Percentiles rank a stretch among this genome's conserved stretches.
These are phyloP conservation scores for Anableps anableps DNA, from an alignment of 2,797 vertebrate species.

Conservation along the genomic window DNA sequence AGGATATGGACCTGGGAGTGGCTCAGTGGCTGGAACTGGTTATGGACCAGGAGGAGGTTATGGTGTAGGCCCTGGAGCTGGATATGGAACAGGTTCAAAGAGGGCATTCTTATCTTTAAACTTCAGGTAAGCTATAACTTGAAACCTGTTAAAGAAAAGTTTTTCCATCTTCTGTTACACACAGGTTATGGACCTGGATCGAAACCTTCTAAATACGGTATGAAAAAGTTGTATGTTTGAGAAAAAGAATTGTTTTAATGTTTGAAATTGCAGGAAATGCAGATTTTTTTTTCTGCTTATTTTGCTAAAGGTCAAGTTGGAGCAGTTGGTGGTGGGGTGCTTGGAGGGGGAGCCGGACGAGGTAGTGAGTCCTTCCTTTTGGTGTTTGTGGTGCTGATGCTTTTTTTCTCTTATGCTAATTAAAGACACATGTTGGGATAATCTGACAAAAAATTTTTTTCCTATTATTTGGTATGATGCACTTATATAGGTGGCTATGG, in stretches of 20 bases:
- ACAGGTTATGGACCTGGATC: constrained; percentile 74
- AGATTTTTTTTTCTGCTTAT: constrained; percentile 11
- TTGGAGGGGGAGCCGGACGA: constrained; percentile 59
- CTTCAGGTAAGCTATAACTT: neutral
- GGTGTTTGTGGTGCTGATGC: neutral
- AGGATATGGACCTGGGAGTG: constrained; percentile 59
- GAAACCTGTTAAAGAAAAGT: neutral
- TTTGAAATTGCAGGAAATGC: neutral
- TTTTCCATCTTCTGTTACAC: constrained; percentile 3
- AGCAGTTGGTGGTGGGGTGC: constrained; percentile 43
- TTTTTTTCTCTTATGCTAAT: neutral
- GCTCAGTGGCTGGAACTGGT: constrained; percentile 48
- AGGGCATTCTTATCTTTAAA: constrained; percentile 10
- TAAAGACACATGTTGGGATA: neutral
- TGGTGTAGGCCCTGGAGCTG: constrained; percentile 51
- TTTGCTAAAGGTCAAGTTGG: constrained; percentile 52
- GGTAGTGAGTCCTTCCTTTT: constrained; percentile 39
- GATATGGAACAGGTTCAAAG: constrained; percentile 70
- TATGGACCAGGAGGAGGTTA: constrained; percentile 69
- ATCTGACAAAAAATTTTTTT: neutral
- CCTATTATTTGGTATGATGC: neutral
- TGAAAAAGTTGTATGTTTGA: neutral
- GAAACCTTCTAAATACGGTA: constrained; percentile 81
- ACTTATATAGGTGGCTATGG: constrained; percentile 30
- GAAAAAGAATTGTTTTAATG: neutral